Evolutionary conservation across 2,888 invertebrate genomes (phyloP).

Genomic region (Orthosia incerta): DNA sequence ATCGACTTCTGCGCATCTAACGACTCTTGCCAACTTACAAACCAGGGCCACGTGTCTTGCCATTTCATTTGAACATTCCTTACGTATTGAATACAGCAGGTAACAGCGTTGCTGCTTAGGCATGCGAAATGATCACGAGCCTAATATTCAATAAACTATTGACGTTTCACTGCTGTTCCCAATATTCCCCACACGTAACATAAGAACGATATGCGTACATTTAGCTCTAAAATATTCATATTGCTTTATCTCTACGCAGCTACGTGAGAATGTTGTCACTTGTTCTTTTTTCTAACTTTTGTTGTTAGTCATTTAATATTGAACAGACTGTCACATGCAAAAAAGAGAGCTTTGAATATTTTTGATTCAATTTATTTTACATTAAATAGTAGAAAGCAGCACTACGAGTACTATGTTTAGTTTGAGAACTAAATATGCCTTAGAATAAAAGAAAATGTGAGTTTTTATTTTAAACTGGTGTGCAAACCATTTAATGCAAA

Average conservation of each 20-base stretch:
- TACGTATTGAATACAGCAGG: background rate
- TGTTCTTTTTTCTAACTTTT: conserved; percentile 22
- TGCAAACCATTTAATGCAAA: too few relatives aligned
- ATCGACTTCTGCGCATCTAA: too few relatives aligned
- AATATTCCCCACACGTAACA: conserved; percentile 51
- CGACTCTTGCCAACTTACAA: too few relatives aligned
- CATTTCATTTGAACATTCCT: background rate
- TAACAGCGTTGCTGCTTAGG: background rate
- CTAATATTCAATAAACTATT: conserved; percentile 38
- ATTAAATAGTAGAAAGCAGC: background rate
- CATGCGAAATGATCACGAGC: conserved; percentile 17
- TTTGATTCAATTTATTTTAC: background rate
- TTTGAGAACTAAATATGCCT: too few relatives aligned
- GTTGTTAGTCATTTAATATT: conserved; percentile 16
- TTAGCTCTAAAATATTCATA: conserved; percentile 51
- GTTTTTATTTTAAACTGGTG: too few relatives aligned
- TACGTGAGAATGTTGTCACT: conserved; percentile 41
- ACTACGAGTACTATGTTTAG: background rate
- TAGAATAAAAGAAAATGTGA: background rate
- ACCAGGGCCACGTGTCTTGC: too few relatives aligned
- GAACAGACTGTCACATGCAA: background rate
- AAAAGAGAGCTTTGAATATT: background rate
- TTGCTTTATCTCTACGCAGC: conserved; percentile 36
- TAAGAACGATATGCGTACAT: conserved; percentile 45
- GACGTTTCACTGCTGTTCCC: background rate